A percentile compares a stretch with the other conserved stretches of the same genome.
Evolutionary conservation across 2,797 vertebrate genomes (phyloP).

Genomic region (Cirrhinus mrigala): DNA sequence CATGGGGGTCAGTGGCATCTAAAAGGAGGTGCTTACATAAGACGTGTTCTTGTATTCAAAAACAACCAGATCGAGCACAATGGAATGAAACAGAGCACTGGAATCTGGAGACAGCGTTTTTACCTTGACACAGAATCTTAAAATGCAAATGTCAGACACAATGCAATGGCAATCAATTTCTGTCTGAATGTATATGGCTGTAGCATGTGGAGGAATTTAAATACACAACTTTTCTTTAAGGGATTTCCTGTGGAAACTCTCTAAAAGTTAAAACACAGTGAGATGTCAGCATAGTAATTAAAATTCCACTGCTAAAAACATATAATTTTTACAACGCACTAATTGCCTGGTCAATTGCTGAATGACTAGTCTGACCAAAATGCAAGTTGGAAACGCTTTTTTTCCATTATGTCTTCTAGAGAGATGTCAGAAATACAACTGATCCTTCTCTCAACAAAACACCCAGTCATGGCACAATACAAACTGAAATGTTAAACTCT

Average conservation of each 20-base stretch:
- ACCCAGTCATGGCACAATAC: neutral
- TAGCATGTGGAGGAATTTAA: neutral
- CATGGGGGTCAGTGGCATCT: too few species aligned
- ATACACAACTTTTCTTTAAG: neutral
- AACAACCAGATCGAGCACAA: too few species aligned
- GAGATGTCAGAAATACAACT: neutral
- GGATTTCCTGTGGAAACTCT: neutral
- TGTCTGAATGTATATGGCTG: too few species aligned
- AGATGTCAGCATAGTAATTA: too few species aligned
- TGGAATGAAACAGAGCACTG: too few species aligned
- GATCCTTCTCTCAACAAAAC: neutral
- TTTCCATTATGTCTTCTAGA: neutral
- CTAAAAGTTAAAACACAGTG: neutral
- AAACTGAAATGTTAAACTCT: slow-evolving; percentile 57
- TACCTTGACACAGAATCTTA: too few species aligned
- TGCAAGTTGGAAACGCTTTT: neutral
- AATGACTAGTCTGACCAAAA: neutral
- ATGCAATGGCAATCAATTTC: too few species aligned
- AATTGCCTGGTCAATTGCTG: neutral
- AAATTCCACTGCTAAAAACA: too few species aligned
- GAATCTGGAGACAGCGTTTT: too few species aligned
- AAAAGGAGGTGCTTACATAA: too few species aligned
- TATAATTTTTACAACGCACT: neutral
- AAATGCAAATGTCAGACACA: too few species aligned
- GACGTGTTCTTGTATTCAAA: too few species aligned